These are phyloP conservation scores for Drosophila hydei DNA, from an alignment of 1,140 invertebrate genomes.

Conservation along the genomic window DNA sequence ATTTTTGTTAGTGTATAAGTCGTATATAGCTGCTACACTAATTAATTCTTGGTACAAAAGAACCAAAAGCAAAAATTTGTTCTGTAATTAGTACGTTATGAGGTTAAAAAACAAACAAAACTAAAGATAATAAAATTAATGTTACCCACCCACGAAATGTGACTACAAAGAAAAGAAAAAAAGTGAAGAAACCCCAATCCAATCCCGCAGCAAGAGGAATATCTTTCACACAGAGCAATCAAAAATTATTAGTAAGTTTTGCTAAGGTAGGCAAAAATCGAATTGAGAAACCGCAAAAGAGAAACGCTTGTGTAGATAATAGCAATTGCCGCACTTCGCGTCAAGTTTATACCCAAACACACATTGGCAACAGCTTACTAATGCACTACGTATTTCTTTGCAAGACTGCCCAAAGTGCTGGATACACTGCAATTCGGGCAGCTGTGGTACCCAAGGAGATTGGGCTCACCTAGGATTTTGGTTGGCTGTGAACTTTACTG, in stretches of 20 bases:
- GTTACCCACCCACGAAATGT: slow-evolving; percentile 65
- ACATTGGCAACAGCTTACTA: slow-evolving; percentile 56
- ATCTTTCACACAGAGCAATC: slow-evolving; percentile 5
- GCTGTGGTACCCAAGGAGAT: slow-evolving; percentile 33
- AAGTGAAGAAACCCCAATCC: slow-evolving; percentile 1
- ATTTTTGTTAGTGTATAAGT: slow-evolving; percentile 70
- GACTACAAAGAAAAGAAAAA: slow-evolving; percentile 34
- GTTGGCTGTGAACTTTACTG: slow-evolving; percentile 27
- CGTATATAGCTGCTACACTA: slow-evolving; percentile 56
- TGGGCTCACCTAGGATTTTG: slow-evolving; percentile 26
- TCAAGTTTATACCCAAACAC: slow-evolving; percentile 23
- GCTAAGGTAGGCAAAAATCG: slow-evolving; percentile 16
- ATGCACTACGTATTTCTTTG: slow-evolving; percentile 78
- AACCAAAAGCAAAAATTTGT: slow-evolving; percentile 38
- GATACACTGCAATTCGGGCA: slow-evolving; percentile 34
- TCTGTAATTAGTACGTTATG: slow-evolving; percentile 66
- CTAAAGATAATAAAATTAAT: slow-evolving; percentile 62
- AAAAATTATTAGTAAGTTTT: slow-evolving; percentile 18
- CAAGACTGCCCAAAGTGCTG: slow-evolving; percentile 71
- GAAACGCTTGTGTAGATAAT: slow-evolving; percentile 37
- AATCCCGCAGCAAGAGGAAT: slow-evolving; percentile 22
- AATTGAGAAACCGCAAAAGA: slow-evolving; percentile 14
- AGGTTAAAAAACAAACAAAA: slow-evolving; percentile 31
- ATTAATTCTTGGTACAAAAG: slow-evolving; percentile 47
- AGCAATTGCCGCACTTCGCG: slow-evolving; percentile 27